phyloP scores from a whole-genome alignment of 92 coral and sea anemone genomes.

The Siderastrea radians region DNA sequence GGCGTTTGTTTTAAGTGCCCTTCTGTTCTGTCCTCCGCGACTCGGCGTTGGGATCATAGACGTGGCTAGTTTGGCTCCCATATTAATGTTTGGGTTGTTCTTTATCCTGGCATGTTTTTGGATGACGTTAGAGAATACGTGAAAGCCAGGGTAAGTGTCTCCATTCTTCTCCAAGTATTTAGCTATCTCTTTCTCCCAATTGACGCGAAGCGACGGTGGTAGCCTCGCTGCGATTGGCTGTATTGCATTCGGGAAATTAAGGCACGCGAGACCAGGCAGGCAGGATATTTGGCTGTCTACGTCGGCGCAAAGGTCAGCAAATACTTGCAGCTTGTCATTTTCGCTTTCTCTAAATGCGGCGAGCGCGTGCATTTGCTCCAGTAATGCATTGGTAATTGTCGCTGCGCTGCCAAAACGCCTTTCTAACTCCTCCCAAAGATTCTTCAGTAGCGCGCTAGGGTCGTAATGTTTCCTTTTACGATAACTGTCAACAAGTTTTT shows the following conservation, averaged over 20 bases:
- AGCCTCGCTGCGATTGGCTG: neutral
- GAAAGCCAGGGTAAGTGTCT: conserved; percentile 58
- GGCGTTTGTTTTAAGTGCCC: neutral
- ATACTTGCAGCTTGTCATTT: conserved; percentile 8
- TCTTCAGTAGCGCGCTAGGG: neutral
- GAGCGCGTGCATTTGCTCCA: conserved; percentile 17
- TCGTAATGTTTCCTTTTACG: conserved; percentile 1
- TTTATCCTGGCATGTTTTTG: conserved; percentile 39
- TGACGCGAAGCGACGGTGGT: conserved; percentile 6
- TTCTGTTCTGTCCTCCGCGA: no score
- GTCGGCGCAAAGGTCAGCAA: conserved; percentile 17
- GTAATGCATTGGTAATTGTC: conserved; percentile 13
- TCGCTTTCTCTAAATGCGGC: conserved; percentile 19
- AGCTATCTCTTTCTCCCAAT: conserved; percentile 56
- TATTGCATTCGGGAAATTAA: conserved; percentile 27
- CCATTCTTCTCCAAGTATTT: conserved; percentile 26
- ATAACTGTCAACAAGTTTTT: conserved; percentile 16
- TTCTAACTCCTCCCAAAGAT: conserved; percentile 5
- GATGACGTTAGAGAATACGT: conserved; percentile 40
- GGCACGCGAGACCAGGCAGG: conserved; percentile 30
- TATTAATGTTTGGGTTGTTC: neutral
- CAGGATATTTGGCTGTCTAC: conserved; percentile 10
- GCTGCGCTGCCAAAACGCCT: conserved; percentile 26
- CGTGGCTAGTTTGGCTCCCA: neutral
- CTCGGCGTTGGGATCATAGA: no score